A percentile compares a stretch with the other conserved stretches of the same genome.
These are phyloP conservation scores for Hermaeophaga mercurialis DNA, from an alignment of 2,888 invertebrate species.

Conservation along the genomic window DNA sequence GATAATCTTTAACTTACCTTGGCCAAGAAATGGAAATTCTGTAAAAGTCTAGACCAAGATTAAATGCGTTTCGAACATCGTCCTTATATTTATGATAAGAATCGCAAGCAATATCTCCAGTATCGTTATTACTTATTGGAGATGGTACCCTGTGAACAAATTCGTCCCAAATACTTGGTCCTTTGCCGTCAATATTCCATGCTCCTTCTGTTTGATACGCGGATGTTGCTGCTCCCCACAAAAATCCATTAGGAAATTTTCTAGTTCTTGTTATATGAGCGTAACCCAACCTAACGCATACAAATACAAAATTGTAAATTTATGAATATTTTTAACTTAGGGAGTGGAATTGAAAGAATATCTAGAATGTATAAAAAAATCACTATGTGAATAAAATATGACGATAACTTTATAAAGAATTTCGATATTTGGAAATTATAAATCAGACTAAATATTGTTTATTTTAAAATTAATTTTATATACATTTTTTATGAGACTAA, in stretches of 20 bases:
- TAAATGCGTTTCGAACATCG: conserved; percentile 63
- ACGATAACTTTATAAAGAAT: too few species aligned
- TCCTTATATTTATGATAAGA: conserved; percentile 67
- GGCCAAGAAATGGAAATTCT: conserved; percentile 70
- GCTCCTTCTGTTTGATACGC: conserved; percentile 43
- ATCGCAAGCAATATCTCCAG: conserved; percentile 70
- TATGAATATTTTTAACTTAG: too few species aligned
- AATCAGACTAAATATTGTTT: too few species aligned
- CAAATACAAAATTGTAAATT: too few species aligned
- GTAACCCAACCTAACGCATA: too few species aligned
- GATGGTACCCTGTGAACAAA: conserved; percentile 63
- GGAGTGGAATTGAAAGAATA: too few species aligned
- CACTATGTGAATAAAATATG: too few species aligned
- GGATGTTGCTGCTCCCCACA: conserved; percentile 34
- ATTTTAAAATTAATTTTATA: too few species aligned
- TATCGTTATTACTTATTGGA: conserved; percentile 48
- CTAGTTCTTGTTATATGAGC: too few species aligned
- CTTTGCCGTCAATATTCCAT: conserved; percentile 58
- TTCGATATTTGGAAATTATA: too few species aligned
- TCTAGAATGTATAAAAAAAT: too few species aligned
- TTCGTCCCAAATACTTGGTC: conserved; percentile 71
- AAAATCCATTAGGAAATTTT: conserved; percentile 35
- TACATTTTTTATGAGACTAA: too few species aligned
- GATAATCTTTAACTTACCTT: conserved; percentile 52
- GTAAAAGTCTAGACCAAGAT: conserved; percentile 63